phyloP scores from a whole-genome alignment of 2,113 vertebrate genomes.

The Smithornis capensis region DNA sequence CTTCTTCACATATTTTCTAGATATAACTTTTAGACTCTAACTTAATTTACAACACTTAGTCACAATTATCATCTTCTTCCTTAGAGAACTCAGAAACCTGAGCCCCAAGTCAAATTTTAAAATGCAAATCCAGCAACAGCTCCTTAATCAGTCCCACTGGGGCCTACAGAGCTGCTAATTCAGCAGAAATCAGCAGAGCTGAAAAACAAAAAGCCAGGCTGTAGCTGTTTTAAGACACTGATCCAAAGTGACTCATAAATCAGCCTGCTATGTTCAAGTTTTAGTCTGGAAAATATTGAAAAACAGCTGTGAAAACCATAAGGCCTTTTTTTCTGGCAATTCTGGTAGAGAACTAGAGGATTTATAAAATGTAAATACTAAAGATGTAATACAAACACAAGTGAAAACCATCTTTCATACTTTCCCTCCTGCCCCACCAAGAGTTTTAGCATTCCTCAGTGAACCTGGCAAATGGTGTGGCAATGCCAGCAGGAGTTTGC shows the following conservation, averaged over 20 bases:
- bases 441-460: conserved; percentile 42
- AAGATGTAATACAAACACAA: conserved; percentile 67
- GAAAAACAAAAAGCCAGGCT: conserved; percentile 86
- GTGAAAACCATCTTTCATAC: conserved; percentile 63
- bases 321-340: conserved; percentile 57
- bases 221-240: conserved; percentile 88
- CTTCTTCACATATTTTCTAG: conserved; percentile 30
- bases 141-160: conserved; percentile 88
- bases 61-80: conserved; percentile 63
- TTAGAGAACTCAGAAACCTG: conserved; percentile 67
- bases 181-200: conserved; percentile 91
- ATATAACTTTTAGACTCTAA: conserved; percentile 41
- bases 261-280: conserved; percentile 83
- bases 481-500: conserved; percentile 39
- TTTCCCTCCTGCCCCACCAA: conserved; percentile 22
- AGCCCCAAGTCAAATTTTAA: conserved; percentile 75
- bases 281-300: conserved; percentile 83
- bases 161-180: conserved; percentile 88
- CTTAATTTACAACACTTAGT: conserved; percentile 61
- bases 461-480: conserved; percentile 14
- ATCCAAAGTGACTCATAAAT: conserved; percentile 93
- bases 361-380: conserved; percentile 68
- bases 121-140: conserved; percentile 82
- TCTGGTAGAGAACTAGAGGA: conserved; percentile 45
- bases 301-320: conserved; percentile 84